Percentiles rank a stretch among this genome's conserved stretches.
Conservation (phyloP, 1,140 invertebrate genomes). For the Neodiprion lecontei region DNA sequence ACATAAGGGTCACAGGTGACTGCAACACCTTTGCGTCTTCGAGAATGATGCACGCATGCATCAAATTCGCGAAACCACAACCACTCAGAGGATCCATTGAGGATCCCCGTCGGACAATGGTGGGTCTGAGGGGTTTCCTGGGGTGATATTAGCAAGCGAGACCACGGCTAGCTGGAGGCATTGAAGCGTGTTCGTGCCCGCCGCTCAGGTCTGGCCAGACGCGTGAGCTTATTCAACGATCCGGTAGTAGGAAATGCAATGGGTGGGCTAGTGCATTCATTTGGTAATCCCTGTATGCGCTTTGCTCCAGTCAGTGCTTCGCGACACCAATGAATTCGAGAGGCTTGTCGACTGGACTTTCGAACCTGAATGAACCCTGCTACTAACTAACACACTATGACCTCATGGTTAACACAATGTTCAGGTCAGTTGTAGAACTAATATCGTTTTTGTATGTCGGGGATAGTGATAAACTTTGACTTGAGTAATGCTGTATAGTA, state of each 20-base stretch:
- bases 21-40: not conserved
- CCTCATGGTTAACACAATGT: too few relatives aligned
- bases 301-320: not conserved
- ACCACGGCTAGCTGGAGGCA: not conserved
- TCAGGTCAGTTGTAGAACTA: too few relatives aligned
- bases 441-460: too few relatives aligned
- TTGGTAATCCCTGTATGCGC: constrained; percentile 7
- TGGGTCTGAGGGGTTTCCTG: not conserved
- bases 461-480: too few relatives aligned
- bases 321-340: not conserved
- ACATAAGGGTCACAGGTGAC: too few relatives aligned
- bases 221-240: constrained; percentile 5
- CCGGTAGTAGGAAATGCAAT: not conserved
- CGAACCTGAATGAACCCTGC: not conserved
- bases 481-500: too few relatives aligned
- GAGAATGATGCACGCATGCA: not conserved
- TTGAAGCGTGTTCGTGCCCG: not conserved
- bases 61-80: not conserved
- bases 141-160: constrained; percentile 3
- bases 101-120: not conserved
- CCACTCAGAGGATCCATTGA: constrained; percentile 3
- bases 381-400: not conserved
- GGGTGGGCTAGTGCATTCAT: not conserved
- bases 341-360: not conserved
- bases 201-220: not conserved